Conservation (phyloP, 2,113 vertebrate genomes). For the Epinephelus lanceolatus region DNA sequence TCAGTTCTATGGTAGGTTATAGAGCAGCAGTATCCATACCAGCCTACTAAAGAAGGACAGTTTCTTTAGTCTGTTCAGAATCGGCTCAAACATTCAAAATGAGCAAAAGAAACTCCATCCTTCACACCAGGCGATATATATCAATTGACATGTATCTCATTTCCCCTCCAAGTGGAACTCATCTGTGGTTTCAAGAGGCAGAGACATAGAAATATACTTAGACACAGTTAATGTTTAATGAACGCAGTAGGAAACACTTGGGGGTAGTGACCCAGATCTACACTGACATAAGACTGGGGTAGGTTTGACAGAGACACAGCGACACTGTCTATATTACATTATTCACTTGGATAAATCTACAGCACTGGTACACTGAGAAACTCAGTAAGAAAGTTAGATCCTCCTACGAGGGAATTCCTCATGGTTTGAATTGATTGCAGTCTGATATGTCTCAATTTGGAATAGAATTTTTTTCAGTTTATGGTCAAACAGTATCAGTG, state of each 20-base stretch:
- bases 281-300: constrained; percentile 59
- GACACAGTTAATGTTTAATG: constrained; percentile 81
- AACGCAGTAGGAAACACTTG: constrained; percentile 70
- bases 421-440: background rate
- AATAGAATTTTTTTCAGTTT: constrained; percentile 1
- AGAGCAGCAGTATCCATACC: background rate
- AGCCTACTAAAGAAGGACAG: background rate
- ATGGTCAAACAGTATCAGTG: background rate
- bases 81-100: constrained; percentile 32
- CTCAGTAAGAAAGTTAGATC: constrained; percentile 17
- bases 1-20: too few species aligned
- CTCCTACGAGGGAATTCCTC: constrained; percentile 36
- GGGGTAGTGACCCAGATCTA: constrained; percentile 83
- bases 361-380: constrained; percentile 11
- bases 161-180: constrained; percentile 58
- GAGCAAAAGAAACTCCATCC: constrained; percentile 18
- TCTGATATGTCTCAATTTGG: background rate
- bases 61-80: constrained; percentile 7
- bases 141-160: constrained; percentile 43
- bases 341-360: constrained; percentile 66
- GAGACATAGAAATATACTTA: constrained; percentile 84
- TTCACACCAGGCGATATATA: constrained; percentile 15
- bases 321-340: constrained; percentile 65
- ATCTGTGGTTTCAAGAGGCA: constrained; percentile 62
- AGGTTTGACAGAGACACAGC: constrained; percentile 71